Base-by-base conservation (phyloP, 2,113 vertebrate genomes). In the Laterallus jamaicensis region DNA sequence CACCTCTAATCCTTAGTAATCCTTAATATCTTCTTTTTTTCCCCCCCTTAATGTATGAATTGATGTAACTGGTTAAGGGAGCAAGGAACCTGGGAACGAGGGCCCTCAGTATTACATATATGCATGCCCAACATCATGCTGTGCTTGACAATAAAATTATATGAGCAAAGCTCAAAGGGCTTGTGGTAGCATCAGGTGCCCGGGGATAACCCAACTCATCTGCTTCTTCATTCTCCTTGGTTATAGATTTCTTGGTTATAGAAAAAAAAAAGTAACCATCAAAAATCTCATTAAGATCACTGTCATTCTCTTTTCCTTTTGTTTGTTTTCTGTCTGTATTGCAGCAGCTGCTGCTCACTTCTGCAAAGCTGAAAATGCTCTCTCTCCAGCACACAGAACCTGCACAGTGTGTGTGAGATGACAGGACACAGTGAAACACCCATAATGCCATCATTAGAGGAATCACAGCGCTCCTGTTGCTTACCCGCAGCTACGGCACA, bases 1-100 rank as follows among this genome's bases (percentile, higher is more conserved):
- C 9, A 66, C 50, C 17, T 89, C 37, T 96, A 71, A 95, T 89
- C 66, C 73, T 91, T 68, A 74, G 32, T 74, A 92, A 83, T 81
- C 60, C 24, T 82, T 68, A 88, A 19, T 75, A 39, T 82, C 12
- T 73, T 35, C 9, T 83, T 92, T 82, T 49, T 49, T 49, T 49
- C 80, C 76, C 29, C 59, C 37, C 31, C 44, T 75, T 86, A 81
- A 60, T 0, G 0, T 79, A 68, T 31, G 39, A 82, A 81, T 60
- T 75, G 42, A 75, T 93, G 62, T 70, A 80, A 56, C 37, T 78
- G 52, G 42, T 71, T 78, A 92, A 88, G 40, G 66, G 62, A 82
- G 31, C 28, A 82, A 69, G 39, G 70, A 95, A 82, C 44, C 62
- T 62, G 66, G 28, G 40, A 94, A 66, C 21, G 35, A 62, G 39